These are phyloP conservation scores for Luscinia megarhynchos DNA, from an alignment of 2,797 vertebrate species.

Conservation along the genomic window DNA sequence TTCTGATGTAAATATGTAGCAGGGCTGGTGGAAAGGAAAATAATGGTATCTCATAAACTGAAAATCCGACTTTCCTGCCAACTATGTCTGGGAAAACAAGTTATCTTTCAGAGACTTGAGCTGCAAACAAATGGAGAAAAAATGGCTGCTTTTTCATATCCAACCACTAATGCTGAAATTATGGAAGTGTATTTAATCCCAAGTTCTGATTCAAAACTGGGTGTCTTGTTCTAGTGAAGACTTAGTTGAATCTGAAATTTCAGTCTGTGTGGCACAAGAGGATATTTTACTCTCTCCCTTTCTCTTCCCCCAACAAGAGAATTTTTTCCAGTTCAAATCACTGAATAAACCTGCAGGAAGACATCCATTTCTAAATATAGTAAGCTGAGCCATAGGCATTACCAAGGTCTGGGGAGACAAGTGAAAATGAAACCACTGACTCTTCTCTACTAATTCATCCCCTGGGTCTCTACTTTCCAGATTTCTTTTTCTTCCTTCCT, in stretches of 20 bases:
- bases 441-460: not conserved
- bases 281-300: not conserved
- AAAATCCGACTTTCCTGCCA: not conserved
- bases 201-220: not conserved
- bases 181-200: not conserved
- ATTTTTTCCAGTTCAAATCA: not conserved
- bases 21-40: not conserved
- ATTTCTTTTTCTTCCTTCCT: not conserved
- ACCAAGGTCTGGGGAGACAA: not conserved
- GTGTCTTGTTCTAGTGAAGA: not conserved
- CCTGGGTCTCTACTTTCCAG: not conserved
- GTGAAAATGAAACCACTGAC: not conserved
- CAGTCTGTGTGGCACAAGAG: not conserved
- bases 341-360: not conserved
- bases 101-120: not conserved
- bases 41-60: not conserved
- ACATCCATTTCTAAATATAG: not conserved
- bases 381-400: not conserved
- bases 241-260: not conserved
- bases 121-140: not conserved
- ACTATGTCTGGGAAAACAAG: not conserved
- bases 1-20: not conserved
- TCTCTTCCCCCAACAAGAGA: not conserved
- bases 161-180: not conserved
- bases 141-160: not conserved